Evolutionary conservation across 2,888 invertebrate genomes (phyloP), one percentile per base, ranked within the genome.

Genomic region (Phortica okadai): DNA sequence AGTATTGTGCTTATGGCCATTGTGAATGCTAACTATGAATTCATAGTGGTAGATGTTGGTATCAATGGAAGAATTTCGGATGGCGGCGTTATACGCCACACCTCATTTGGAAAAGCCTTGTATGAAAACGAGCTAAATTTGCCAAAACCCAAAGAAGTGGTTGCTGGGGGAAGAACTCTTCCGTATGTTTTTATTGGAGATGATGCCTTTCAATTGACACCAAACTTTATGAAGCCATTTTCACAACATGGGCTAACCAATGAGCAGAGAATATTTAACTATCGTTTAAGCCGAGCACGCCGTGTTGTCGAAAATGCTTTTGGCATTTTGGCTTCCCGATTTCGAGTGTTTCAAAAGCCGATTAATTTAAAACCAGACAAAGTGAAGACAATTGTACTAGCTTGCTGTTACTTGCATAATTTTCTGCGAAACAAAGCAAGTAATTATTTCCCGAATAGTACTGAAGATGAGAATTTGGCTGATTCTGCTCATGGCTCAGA

Each of bases 291-390:
- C 21, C 70, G 80, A 6, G 64, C 80, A 16, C 72, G 81, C 6
- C 78, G 80, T 25, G 75, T 77, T 25, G 74, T 82, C 16, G 80
- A 81, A 74, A 77, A 76, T 56, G 76, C 75, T 2, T 82, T 81
- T 21, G 81, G 79, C 10, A 86, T 89, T 33, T 76, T 88, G 67
- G 74, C 80, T 62, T 75, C 76, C 21, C 74, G 85, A 77, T 88
- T 88, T 79, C 50, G 83, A 73, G 77, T 88, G 74, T 80, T 87
- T 33, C 81, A 82, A 59, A 80, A 77, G 10, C 45, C 10, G 6
- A 45, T 45, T 8, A 45, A 45, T 45, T 6, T 45, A 10, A 45
- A 6, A 45, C 45, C 67, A 33, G 67, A 74, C 6, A 74, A 66
- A 75, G 58, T 21, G 1, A 21, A 42, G 72, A 59, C 58, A 56